These are phyloP conservation scores for Thalassaphorura encarpata DNA, from an alignment of 1,140 invertebrate genomes.

Conservation along the genomic window DNA sequence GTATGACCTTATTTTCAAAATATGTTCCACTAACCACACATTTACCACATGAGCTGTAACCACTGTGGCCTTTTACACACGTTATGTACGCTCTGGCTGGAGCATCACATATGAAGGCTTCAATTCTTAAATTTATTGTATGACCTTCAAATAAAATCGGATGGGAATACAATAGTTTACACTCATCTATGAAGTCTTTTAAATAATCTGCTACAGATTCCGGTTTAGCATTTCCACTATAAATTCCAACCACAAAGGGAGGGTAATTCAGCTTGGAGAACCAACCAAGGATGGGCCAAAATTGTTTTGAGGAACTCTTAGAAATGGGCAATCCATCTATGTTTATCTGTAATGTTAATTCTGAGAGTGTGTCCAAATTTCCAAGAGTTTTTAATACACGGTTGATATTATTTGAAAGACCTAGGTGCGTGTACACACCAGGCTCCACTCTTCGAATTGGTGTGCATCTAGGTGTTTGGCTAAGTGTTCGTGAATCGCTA, in stretches of 20 bases:
- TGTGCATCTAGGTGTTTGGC: neutral
- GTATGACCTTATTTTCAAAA: slow-evolving; percentile 28
- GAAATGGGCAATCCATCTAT: slow-evolving; percentile 27
- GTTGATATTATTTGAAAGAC: neutral
- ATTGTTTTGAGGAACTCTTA: slow-evolving; percentile 11
- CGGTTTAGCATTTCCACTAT: slow-evolving; percentile 30
- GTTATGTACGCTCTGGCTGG: slow-evolving; percentile 38
- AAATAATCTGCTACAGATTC: slow-evolving; percentile 22
- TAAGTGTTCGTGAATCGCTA: neutral
- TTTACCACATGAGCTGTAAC: slow-evolving; percentile 37
- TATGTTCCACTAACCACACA: slow-evolving; percentile 34
- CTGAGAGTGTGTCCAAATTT: too few species aligned
- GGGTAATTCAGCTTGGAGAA: slow-evolving; percentile 17
- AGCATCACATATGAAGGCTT: slow-evolving; percentile 37
- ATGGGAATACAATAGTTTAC: neutral
- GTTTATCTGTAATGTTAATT: slow-evolving; percentile 20
- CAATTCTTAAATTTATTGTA: slow-evolving; percentile 18
- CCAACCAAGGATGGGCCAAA: slow-evolving; percentile 34
- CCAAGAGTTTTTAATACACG: neutral
- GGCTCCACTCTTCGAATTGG: neutral
- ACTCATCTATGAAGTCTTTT: slow-evolving; percentile 20
- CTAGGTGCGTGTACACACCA: slow-evolving; percentile 9
- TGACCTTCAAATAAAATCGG: slow-evolving; percentile 16
- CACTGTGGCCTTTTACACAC: slow-evolving; percentile 35
- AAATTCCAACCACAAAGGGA: slow-evolving; percentile 32